Evolutionary conservation across 2,797 vertebrate genomes (phyloP).

Genomic region (Gephyroberyx darwinii): DNA sequence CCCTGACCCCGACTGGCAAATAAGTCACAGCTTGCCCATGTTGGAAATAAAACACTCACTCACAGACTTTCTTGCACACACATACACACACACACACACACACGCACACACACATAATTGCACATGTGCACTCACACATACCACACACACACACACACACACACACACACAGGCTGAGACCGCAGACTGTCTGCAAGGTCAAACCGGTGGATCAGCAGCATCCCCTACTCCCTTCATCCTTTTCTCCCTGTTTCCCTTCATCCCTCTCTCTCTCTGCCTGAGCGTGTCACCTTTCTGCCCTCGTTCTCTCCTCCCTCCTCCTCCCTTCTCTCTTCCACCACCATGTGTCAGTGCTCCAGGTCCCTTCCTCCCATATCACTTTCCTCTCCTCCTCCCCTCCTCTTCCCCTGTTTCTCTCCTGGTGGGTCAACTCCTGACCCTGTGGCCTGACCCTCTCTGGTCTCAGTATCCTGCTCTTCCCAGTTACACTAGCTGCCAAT

Average conservation of each 20-base stretch:
- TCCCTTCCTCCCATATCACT: slow-evolving; percentile 66
- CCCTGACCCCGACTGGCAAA: slow-evolving; percentile 43
- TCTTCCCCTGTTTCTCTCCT: slow-evolving; percentile 56
- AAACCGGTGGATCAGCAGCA: slow-evolving; percentile 70
- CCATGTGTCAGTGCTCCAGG: slow-evolving; percentile 59
- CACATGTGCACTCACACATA: slow-evolving; percentile 1
- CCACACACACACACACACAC: slow-evolving; percentile 9
- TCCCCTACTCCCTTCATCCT: slow-evolving; percentile 46
- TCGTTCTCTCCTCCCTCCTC: slow-evolving; percentile 53
- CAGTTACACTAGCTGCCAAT: slow-evolving; percentile 66
- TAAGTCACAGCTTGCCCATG: slow-evolving; percentile 36
- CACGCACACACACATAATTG: neutral
- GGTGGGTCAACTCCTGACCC: slow-evolving; percentile 61
- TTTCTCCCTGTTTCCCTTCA: slow-evolving; percentile 44
- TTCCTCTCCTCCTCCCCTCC: slow-evolving; percentile 51
- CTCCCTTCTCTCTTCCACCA: slow-evolving; percentile 45
- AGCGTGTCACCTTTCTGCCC: slow-evolving; percentile 65
- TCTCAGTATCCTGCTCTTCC: slow-evolving; percentile 42
- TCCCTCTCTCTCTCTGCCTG: slow-evolving; percentile 53
- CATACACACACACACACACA: neutral
- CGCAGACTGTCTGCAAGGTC: slow-evolving; percentile 72
- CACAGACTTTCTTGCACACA: slow-evolving; percentile 4
- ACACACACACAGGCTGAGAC: slow-evolving; percentile 29
- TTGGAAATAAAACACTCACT: slow-evolving; percentile 34
- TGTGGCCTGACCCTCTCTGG: slow-evolving; percentile 49